Percentiles rank a stretch among this genome's conserved stretches.
Evolutionary conservation across 92 coral and sea anemone genomes (phyloP).

Genomic region (Siderastrea siderea): DNA sequence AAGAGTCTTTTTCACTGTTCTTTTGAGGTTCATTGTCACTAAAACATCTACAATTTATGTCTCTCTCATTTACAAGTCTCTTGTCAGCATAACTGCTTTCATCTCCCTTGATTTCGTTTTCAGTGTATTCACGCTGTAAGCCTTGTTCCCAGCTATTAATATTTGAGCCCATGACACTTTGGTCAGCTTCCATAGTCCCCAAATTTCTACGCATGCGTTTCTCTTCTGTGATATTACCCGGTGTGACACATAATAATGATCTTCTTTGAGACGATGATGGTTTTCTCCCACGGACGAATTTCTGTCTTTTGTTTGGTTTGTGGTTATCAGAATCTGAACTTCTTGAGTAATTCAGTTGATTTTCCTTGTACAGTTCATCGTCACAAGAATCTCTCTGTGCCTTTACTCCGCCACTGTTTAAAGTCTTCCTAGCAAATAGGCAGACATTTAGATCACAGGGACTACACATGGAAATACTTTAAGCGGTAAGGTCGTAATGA

Average conservation of each 20-base stretch:
- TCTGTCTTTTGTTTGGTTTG: constrained; percentile 3
- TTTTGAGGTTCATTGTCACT: constrained; percentile 9
- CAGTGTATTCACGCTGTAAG: background rate
- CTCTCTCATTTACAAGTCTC: background rate
- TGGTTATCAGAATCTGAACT: background rate
- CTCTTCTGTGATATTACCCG: background rate
- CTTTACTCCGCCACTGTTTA: constrained; percentile 10
- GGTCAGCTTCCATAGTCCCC: background rate
- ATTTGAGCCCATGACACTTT: background rate
- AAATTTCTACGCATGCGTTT: background rate
- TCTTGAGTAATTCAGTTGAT: background rate
- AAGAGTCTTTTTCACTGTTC: background rate
- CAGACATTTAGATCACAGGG: background rate
- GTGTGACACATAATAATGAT: background rate
- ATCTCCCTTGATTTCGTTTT: background rate
- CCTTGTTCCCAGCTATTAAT: background rate
- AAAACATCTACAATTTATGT: background rate
- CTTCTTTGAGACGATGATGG: constrained; percentile 21
- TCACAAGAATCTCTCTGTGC: background rate
- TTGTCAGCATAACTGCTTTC: background rate
- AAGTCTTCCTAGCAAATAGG: constrained; percentile 42
- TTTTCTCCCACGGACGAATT: background rate
- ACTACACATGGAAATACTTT: background rate
- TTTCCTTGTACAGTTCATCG: background rate
- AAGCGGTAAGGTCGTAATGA: background rate